Evolutionary conservation across 2,888 invertebrate genomes (phyloP).

Genomic region (Zhengitettix transpicula): DNA sequence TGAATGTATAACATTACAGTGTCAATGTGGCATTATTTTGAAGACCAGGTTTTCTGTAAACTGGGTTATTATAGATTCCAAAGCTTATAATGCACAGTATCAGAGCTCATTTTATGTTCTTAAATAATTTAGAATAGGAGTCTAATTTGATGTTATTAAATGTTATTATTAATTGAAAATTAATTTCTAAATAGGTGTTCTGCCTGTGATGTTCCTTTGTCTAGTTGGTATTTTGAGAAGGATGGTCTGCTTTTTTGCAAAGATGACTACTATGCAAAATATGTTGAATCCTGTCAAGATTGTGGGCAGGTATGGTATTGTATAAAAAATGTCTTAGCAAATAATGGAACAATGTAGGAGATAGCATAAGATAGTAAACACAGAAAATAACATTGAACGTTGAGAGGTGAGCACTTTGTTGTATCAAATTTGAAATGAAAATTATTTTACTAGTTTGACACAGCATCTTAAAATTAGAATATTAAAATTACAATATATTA

Average conservation of each 20-base stretch:
- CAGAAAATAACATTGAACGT: no score
- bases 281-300: conserved; percentile 78
- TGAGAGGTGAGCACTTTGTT: no score
- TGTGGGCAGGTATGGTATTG: conserved; percentile 49
- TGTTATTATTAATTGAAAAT: neutral
- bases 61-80: no score
- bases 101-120: neutral
- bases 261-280: conserved; percentile 74
- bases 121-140: neutral
- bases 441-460: no score
- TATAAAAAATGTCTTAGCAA: neutral
- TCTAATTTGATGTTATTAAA: neutral
- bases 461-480: no score
- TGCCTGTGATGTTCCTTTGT: conserved; percentile 68
- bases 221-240: conserved; percentile 88
- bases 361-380: no score
- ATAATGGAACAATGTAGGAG: neutral
- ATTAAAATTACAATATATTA: no score
- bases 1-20: no score
- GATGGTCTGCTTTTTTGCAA: conserved; percentile 77
- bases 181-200: conserved; percentile 51
- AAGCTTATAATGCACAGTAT: no score
- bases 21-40: no score
- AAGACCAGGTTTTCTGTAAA: no score
- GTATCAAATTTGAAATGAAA: no score